Evolutionary conservation across 2,797 vertebrate genomes (phyloP).

Genomic region (Silurus aristotelis): DNA sequence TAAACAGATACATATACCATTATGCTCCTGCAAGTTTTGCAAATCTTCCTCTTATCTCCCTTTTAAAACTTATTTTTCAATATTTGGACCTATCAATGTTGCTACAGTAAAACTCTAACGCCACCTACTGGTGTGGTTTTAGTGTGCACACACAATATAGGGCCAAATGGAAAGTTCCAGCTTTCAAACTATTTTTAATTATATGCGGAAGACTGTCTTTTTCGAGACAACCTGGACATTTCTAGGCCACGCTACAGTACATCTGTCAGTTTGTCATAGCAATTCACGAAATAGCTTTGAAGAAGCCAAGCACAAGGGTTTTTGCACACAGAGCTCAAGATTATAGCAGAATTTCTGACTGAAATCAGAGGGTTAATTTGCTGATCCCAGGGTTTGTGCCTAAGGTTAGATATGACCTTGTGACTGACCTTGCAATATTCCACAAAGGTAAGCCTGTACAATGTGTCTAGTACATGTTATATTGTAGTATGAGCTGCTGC

Average conservation of each 20-base stretch:
- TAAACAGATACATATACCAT: neutral
- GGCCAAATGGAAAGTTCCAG: neutral
- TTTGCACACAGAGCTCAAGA: neutral
- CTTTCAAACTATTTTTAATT: neutral
- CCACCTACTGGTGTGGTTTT: neutral
- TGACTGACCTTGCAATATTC: neutral
- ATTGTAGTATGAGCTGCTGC: neutral
- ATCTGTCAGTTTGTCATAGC: neutral
- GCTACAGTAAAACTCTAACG: neutral
- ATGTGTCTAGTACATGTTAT: neutral
- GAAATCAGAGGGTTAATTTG: neutral
- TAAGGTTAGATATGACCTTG: neutral
- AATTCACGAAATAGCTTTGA: neutral
- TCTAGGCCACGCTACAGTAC: neutral
- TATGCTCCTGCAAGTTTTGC: neutral
- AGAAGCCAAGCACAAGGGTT: neutral
- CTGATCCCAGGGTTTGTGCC: neutral
- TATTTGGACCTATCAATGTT: slow-evolving; percentile 3
- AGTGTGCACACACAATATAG: neutral
- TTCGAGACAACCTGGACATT: neutral
- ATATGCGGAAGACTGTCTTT: neutral
- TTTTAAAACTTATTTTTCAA: too few species aligned
- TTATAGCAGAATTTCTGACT: neutral
- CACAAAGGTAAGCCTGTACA: neutral
- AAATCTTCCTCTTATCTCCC: neutral